Conservation (phyloP, 2,888 invertebrate species). For the Muscina levida region DNA sequence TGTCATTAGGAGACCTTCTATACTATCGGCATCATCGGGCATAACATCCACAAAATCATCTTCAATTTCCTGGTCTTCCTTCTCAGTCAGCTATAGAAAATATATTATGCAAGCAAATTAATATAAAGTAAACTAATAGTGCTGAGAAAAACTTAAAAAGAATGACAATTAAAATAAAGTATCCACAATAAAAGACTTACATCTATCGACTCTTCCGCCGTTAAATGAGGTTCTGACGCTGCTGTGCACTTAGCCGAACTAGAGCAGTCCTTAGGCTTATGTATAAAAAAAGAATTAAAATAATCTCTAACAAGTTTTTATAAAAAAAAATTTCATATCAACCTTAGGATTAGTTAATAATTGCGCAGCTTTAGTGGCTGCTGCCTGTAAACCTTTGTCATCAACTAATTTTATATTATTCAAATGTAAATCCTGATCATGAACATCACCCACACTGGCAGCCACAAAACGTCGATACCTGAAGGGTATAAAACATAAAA, state of each 20-base stretch:
- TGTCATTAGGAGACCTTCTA: slow-evolving; percentile 77
- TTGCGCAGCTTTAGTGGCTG: slow-evolving; percentile 74
- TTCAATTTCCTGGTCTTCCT: slow-evolving; percentile 66
- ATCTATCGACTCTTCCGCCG: slow-evolving; percentile 51
- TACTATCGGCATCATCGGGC: slow-evolving; percentile 69
- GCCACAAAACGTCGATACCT: slow-evolving; percentile 77
- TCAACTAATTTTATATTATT: slow-evolving; percentile 75
- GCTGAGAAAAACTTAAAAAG: no score
- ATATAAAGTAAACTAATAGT: neutral
- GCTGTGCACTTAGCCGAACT: slow-evolving; percentile 40
- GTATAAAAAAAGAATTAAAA: neutral
- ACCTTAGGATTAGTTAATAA: slow-evolving; percentile 68
- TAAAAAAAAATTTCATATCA: neutral
- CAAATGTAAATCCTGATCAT: slow-evolving; percentile 77
- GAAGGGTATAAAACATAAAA: neutral
- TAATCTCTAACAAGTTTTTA: neutral
- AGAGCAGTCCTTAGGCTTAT: slow-evolving; percentile 16
- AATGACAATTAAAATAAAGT: slow-evolving; percentile 19
- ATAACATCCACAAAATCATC: slow-evolving; percentile 68
- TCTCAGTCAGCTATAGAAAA: slow-evolving; percentile 39
- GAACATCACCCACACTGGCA: slow-evolving; percentile 75
- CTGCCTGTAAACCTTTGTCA: slow-evolving; percentile 74
- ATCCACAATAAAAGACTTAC: slow-evolving; percentile 29
- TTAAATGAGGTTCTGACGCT: slow-evolving; percentile 43
- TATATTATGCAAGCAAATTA: no score